phyloP scores from a whole-genome alignment of 2,888 invertebrate species.

The Agrenia bidenticulata region DNA sequence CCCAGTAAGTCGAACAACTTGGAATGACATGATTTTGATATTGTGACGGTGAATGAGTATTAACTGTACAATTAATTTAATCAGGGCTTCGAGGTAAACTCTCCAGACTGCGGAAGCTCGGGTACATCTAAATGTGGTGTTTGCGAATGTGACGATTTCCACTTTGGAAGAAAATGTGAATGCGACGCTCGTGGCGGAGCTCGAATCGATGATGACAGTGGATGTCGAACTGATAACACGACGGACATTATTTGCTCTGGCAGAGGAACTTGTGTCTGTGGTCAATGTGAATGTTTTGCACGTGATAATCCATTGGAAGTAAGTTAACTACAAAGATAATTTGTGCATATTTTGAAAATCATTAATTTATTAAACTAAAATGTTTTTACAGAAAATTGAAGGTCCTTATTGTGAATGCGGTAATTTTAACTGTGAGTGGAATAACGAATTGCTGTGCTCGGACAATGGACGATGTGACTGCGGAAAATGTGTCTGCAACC shows the following conservation, averaged over 20 bases:
- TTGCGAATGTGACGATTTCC: conserved; percentile 57
- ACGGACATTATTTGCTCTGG: conserved; percentile 41
- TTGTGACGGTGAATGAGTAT: background rate
- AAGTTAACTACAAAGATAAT: background rate
- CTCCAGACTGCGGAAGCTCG: conserved; percentile 23
- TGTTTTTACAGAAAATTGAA: conserved; percentile 22
- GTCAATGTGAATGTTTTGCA: conserved; percentile 58
- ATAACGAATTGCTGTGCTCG: conserved; percentile 27
- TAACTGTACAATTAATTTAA: background rate
- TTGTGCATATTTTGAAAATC: background rate
- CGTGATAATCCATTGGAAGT: conserved; percentile 26
- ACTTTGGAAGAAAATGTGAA: conserved; percentile 56
- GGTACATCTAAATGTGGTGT: conserved; percentile 33
- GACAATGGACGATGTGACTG: conserved; percentile 43
- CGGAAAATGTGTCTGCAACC: conserved; percentile 39
- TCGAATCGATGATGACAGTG: conserved; percentile 21
- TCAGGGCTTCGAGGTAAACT: conserved; percentile 17
- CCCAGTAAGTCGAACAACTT: background rate
- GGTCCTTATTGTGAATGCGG: conserved; percentile 41
- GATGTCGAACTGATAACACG: conserved; percentile 24
- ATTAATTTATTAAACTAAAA: too few relatives aligned
- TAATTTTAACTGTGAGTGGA: conserved; percentile 28
- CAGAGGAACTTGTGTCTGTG: conserved; percentile 23
- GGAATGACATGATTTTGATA: background rate
- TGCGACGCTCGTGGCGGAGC: conserved; percentile 45